A percentile compares a stretch with the other conserved stretches of the same genome.
phyloP scores from a whole-genome alignment of 2,113 vertebrate genomes.

The Furnarius figulus region DNA sequence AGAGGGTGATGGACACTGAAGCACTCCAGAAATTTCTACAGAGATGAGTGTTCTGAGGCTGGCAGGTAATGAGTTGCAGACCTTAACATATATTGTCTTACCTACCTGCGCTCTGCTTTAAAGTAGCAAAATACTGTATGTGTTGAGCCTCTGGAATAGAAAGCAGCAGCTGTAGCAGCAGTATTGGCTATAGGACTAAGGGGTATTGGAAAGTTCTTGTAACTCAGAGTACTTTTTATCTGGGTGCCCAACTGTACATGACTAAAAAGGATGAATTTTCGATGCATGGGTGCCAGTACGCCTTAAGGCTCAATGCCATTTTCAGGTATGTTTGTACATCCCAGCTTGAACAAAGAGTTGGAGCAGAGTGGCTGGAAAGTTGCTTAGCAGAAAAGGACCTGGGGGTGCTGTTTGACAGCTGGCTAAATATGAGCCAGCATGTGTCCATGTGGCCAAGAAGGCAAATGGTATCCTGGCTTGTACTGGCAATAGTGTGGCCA shows the following conservation, averaged over 20 bases:
- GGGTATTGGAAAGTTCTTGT: background rate
- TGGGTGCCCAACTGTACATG: background rate
- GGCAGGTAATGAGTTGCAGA: background rate
- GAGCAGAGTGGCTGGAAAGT: background rate
- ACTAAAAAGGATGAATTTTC: background rate
- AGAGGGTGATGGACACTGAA: background rate
- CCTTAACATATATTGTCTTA: fast-evolving
- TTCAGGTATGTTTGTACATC: background rate
- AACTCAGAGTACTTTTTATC: background rate
- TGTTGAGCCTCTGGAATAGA: background rate
- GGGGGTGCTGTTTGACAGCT: background rate
- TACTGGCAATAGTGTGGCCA: background rate
- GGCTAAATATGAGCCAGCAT: background rate
- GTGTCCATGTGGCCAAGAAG: background rate
- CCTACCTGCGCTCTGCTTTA: background rate
- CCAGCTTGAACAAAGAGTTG: background rate
- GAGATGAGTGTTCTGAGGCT: background rate
- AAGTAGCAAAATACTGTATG: background rate
- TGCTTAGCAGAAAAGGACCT: background rate
- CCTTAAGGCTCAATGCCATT: background rate
- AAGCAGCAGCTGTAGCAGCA: background rate
- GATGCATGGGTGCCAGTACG: background rate
- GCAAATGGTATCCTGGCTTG: background rate
- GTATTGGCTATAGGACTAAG: background rate
- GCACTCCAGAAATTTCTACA: background rate